Evolutionary conservation across 2,113 vertebrate genomes (phyloP), one percentile per base, ranked within the genome.

Genomic region (Mionectes macconnelli): DNA sequence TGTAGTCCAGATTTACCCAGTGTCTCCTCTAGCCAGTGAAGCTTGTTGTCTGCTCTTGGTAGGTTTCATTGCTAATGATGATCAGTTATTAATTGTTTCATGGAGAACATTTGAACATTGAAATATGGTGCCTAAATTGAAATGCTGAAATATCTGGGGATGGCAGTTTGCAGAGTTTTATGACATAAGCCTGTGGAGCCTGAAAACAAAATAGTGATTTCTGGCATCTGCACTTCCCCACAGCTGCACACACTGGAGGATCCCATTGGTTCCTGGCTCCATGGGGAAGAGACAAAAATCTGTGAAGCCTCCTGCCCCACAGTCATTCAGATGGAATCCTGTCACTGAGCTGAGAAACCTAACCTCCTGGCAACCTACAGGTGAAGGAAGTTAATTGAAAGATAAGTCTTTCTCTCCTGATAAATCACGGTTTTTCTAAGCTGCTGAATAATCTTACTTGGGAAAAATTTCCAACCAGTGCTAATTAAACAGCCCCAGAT

Each of bases 331-430:
- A 88, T 33, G 35, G 49, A 69, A 90, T 79, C 27, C 17, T 53
- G 50, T 73, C 50, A 60, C 40, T 42, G 53, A 81, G 37, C 45
- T 82, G 52, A 87, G 62, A 89, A 94, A 85, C 74, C n/a, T 44
- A 62, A 94, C 74, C 50, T 87, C 45, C 56, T 66, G 74, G 67
- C 57, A 85, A 86, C 24, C 13, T 45, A 69, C 62, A 76, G 88
- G 82, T 93, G 70, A 87, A 94, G 17, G 40, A 87, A 91, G 74
- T 85, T 94, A 97, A 96, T 79, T 66, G 78, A 60, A 95, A 93
- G 75, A 8, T 68, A 92, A 92, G 45, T 74, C 56, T 42, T 92
- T 90, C 45, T 90, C 87, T 94, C 79, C 42, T 90, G 88, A 80
- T 93, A 74, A 92, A 95, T 88, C 76, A 59, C 27, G 37, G n/a